Evolutionary conservation across 2,888 invertebrate genomes (phyloP).

Genomic region (Philereme transversata): DNA sequence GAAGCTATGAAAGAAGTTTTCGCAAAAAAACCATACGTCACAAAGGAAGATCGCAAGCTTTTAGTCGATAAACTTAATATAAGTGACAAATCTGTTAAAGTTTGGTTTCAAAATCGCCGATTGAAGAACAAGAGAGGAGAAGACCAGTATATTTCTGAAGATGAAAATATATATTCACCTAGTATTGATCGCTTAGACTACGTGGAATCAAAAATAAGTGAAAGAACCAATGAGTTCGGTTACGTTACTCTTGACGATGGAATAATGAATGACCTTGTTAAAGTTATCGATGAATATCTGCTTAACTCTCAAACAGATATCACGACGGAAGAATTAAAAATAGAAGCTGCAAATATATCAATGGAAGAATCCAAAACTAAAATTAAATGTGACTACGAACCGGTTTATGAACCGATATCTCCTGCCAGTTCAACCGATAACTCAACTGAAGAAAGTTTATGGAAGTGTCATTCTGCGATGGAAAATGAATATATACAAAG

Average conservation of each 20-base stretch:
- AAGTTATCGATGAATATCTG: constrained; percentile 50
- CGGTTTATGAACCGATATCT: constrained; percentile 62
- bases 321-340: constrained; percentile 19
- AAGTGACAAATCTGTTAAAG: constrained; percentile 89
- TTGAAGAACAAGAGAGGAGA: constrained; percentile 86
- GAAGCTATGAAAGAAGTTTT: constrained; percentile 89
- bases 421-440: constrained; percentile 51
- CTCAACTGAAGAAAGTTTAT: constrained; percentile 43
- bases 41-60: constrained; percentile 86
- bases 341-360: constrained; percentile 12
- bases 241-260: constrained; percentile 58
- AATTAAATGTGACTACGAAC: constrained; percentile 22
- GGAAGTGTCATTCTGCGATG: constrained; percentile 37
- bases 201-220: constrained; percentile 53
- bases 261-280: constrained; percentile 49
- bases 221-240: constrained; percentile 55
- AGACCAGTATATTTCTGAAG: constrained; percentile 21
- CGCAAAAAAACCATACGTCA: constrained; percentile 86
- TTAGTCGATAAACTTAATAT: constrained; percentile 85
- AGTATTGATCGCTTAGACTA: constrained; percentile 43
- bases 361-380: constrained; percentile 24
- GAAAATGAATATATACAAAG: constrained; percentile 44
- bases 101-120: constrained; percentile 91
- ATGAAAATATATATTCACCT: constrained; percentile 26
- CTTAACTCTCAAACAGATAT: constrained; percentile 1